Evolutionary conservation across 2,797 vertebrate genomes (phyloP), one percentile per base, ranked within the genome.

Genomic region (Pterois miles): DNA sequence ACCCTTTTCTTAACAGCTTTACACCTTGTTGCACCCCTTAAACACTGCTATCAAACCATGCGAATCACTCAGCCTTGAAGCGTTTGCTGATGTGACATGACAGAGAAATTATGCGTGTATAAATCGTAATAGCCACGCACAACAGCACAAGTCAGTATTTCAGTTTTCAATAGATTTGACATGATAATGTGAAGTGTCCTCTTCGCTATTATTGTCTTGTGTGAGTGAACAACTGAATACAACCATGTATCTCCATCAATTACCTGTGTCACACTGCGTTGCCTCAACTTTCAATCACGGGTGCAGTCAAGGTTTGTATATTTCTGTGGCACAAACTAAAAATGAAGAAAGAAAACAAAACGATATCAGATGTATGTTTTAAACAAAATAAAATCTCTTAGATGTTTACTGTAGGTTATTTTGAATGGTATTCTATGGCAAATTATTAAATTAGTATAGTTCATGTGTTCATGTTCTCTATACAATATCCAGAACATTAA

Each of bases 221-320:
- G 38, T 23, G 63, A 76, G 66, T 18, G 65, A 65, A 65, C 14
- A 31, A 25, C 53, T 71, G 33, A 71, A 73, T 9, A 43, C 48
- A 54, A 58, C 71, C 67, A 34, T 43, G 12, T 34, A 38, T 79
- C 65, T 70, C 76, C 77, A 76, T 82, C 83, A 76, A 60, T 64
- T 34, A 25, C 71, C 33, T 18, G 27, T 68, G 62, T 76, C 67
- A 79, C 38, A 13, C 56, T 40, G 60, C 22, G 31, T 63, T 52
- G 18, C 50, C 50, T 40, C 23, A 1, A 54, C 78, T 63, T 86
- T 88, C 75, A 88, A 76, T 89, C 77, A 82, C 60, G 29, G 58
- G 22, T 58, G 54, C 74, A 36, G 34, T 71, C 71, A 62, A 63
- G 64, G 63, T 76, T 84, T 81, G 58, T 20, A 27, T 65, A 22